phyloP scores from a whole-genome alignment of 2,113 vertebrate genomes.

The Cavia porcellus region DNA sequence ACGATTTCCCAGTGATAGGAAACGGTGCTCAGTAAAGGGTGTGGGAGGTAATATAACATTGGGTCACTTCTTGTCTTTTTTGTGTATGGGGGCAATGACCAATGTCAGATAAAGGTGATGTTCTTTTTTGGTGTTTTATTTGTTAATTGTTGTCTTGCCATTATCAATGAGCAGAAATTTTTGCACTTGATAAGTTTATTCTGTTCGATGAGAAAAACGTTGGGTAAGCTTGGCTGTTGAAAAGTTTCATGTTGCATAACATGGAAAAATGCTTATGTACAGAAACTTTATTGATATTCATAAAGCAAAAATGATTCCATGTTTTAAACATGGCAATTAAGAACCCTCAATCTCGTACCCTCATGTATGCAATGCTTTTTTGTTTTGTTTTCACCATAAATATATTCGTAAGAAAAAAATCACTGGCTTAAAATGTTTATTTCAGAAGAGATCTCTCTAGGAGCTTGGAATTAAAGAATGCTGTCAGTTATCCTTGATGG shows the following conservation, averaged over 20 bases:
- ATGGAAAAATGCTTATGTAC: neutral
- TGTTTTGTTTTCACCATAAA: neutral
- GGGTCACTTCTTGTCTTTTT: neutral
- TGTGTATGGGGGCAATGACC: neutral
- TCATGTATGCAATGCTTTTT: neutral
- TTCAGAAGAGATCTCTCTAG: neutral
- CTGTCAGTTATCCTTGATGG: accelerated
- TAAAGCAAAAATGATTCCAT: neutral
- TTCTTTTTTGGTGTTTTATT: neutral
- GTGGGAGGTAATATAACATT: neutral
- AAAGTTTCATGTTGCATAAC: constrained; percentile 28
- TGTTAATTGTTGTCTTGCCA: neutral
- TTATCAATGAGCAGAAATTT: neutral
- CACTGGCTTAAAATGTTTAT: neutral
- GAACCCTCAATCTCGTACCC: neutral
- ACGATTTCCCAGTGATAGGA: neutral
- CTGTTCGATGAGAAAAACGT: neutral
- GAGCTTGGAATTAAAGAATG: neutral
- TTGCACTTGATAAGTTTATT: neutral
- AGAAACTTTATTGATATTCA: neutral
- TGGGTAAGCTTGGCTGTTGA: constrained; percentile 18
- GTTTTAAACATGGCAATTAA: neutral
- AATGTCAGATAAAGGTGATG: neutral
- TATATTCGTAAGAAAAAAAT: neutral
- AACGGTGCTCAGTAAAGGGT: neutral